phyloP scores from a whole-genome alignment of 2,888 invertebrate genomes.

The Drosophila putrida region DNA sequence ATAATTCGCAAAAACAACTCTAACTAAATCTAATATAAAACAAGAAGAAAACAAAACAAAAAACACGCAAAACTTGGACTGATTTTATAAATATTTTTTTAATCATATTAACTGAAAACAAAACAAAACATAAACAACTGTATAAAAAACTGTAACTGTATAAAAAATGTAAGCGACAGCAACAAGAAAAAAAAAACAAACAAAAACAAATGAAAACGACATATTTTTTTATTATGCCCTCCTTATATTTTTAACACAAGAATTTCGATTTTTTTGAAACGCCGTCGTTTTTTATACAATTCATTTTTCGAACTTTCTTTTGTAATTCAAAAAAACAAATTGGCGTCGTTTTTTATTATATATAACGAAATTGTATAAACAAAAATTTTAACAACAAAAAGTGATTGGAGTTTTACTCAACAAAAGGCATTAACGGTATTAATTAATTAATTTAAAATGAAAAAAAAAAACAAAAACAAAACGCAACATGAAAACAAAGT shows the following conservation, averaged over 20 bases:
- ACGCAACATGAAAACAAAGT: slow-evolving; percentile 10
- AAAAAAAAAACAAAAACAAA: not conserved
- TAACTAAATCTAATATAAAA: slow-evolving; percentile 41
- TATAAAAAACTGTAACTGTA: slow-evolving; percentile 46
- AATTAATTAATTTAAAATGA: slow-evolving; percentile 40
- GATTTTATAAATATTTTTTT: slow-evolving; percentile 81
- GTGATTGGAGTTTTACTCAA: slow-evolving; percentile 81
- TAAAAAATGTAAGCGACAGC: slow-evolving; percentile 34
- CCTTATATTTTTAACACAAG: slow-evolving; percentile 52
- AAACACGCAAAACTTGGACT: slow-evolving; percentile 80
- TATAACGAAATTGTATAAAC: slow-evolving; percentile 49
- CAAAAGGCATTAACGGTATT: slow-evolving; percentile 67
- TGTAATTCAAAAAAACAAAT: slow-evolving; percentile 37
- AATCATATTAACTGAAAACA: slow-evolving; percentile 65
- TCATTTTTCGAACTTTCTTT: slow-evolving; percentile 27
- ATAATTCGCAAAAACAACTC: slow-evolving; percentile 48
- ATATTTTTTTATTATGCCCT: slow-evolving; percentile 64
- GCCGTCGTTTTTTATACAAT: slow-evolving; percentile 41
- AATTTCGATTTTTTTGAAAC: slow-evolving; percentile 45
- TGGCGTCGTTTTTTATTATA: slow-evolving; percentile 51
- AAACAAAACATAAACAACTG: slow-evolving; percentile 48
- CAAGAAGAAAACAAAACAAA: slow-evolving; percentile 42
- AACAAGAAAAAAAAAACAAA: no score
- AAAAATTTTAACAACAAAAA: slow-evolving; percentile 48
- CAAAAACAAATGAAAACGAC: slow-evolving; percentile 48